A percentile compares a stretch with the other conserved stretches of the same genome.
Conservation (phyloP, 1,140 invertebrate genomes). For the Pissodes strobi region DNA sequence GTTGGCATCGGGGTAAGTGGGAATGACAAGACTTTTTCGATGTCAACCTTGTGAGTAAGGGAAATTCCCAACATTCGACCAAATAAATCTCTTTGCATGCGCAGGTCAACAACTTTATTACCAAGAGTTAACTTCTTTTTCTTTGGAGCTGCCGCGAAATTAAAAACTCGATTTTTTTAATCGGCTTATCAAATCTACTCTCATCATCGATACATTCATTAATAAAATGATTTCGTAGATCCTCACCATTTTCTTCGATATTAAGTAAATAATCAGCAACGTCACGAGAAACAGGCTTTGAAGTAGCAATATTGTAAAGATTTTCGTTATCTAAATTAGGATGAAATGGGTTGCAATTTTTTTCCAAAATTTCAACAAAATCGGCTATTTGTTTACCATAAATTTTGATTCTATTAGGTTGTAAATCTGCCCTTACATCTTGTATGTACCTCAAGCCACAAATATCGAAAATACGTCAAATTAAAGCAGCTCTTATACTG, state of each 20-base stretch:
- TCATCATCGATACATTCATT: conserved; percentile 6
- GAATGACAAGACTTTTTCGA: conserved; percentile 39
- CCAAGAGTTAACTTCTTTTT: too few relatives aligned
- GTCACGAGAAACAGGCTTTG: too few relatives aligned
- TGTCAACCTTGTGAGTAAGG: conserved; percentile 31
- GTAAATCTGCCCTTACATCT: conserved; percentile 4
- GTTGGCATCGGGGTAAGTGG: conserved; percentile 39
- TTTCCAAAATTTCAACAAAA: too few relatives aligned
- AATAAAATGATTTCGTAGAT: conserved; percentile 19
- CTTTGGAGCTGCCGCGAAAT: conserved; percentile 17
- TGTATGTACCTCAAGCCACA: conserved; percentile 4
- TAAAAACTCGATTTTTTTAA: too few relatives aligned
- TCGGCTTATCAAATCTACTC: conserved; percentile 28
- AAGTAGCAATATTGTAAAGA: too few relatives aligned
- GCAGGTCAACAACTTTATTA: conserved; percentile 23
- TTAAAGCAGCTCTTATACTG: conserved; percentile 28
- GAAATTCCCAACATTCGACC: conserved; percentile 38
- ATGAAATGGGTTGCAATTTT: too few relatives aligned
- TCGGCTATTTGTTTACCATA: conserved; percentile 5
- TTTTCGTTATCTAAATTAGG: too few relatives aligned
- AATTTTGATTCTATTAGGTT: conserved; percentile 7
- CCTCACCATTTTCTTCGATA: too few relatives aligned
- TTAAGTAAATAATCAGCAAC: too few relatives aligned
- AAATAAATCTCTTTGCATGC: conserved; percentile 42
- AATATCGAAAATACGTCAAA: conserved; percentile 25